phyloP scores from a whole-genome alignment of 1,140 invertebrate species.

The Drosophila neocordata region DNA sequence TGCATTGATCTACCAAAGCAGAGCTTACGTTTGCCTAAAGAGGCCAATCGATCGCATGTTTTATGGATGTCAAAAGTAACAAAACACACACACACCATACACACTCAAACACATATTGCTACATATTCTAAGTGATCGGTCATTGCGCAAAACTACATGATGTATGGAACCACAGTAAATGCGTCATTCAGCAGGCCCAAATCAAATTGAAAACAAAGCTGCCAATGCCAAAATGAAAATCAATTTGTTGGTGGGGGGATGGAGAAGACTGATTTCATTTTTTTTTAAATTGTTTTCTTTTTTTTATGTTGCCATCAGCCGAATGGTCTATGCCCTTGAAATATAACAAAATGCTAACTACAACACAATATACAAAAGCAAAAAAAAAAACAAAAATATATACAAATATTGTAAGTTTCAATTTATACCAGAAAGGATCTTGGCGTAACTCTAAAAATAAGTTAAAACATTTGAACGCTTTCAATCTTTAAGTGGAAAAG shows the following conservation, averaged over 20 bases:
- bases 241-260: neutral
- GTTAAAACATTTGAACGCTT: too few species aligned
- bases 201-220: constrained; percentile 32
- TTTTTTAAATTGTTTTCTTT: neutral
- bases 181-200: constrained; percentile 35
- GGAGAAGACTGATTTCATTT: constrained; percentile 7
- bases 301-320: neutral
- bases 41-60: constrained; percentile 79
- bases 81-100: constrained; percentile 28
- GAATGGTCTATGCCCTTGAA: constrained; percentile 7
- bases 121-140: constrained; percentile 65
- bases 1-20: constrained; percentile 65
- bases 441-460: too few species aligned
- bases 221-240: constrained; percentile 64
- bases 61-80: constrained; percentile 79
- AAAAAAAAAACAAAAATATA: neutral
- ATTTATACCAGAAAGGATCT: neutral
- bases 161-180: constrained; percentile 34
- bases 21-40: constrained; percentile 57
- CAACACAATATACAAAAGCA: neutral
- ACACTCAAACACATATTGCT: neutral
- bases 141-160: constrained; percentile 63
- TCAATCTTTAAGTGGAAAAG: too few species aligned
- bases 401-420: neutral
- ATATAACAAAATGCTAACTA: neutral